Conservation (phyloP, 2,113 vertebrate species). For the Polyodon spathula region DNA sequence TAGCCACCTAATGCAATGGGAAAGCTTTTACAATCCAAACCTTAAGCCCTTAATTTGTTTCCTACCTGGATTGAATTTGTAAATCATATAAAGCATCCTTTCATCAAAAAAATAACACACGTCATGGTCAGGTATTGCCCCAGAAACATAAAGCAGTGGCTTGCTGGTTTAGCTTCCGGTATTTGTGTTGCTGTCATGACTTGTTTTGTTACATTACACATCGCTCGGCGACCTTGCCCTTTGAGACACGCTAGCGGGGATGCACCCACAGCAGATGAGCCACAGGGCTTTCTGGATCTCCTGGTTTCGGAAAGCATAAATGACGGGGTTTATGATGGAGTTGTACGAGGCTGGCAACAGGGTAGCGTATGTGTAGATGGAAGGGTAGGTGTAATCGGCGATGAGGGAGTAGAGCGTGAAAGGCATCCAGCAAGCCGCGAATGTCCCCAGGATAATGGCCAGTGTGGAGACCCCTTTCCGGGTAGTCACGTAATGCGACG, state of each 20-base stretch:
- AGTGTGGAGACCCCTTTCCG: constrained; percentile 95
- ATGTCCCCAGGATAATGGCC: constrained; percentile 94
- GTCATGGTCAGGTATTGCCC: too few relatives aligned
- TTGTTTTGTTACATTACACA: constrained; percentile 67
- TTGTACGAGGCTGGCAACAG: constrained; percentile 97
- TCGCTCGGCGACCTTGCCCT: constrained; percentile 89
- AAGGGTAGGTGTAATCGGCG: constrained; percentile 92
- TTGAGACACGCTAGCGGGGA: constrained; percentile 76
- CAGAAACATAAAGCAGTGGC: too few relatives aligned
- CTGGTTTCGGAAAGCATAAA: constrained; percentile 97
- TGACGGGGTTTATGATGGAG: constrained; percentile 95
- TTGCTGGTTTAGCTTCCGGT: too few relatives aligned
- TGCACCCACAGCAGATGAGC: constrained; percentile 86
- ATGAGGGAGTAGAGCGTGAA: constrained; percentile 94
- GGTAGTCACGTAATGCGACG: constrained; percentile 97
- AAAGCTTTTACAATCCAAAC: too few relatives aligned
- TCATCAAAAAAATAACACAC: too few relatives aligned
- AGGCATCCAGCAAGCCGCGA: constrained; percentile 98
- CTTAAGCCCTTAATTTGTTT: too few relatives aligned
- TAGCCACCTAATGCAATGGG: too few relatives aligned
- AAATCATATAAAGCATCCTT: too few relatives aligned
- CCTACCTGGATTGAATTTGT: too few relatives aligned
- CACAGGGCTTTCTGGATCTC: constrained; percentile 97
- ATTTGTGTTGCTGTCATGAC: too few relatives aligned
- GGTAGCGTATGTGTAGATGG: constrained; percentile 94